phyloP scores from a whole-genome alignment of 2,797 vertebrate species.

The Anguilla megastoma region DNA sequence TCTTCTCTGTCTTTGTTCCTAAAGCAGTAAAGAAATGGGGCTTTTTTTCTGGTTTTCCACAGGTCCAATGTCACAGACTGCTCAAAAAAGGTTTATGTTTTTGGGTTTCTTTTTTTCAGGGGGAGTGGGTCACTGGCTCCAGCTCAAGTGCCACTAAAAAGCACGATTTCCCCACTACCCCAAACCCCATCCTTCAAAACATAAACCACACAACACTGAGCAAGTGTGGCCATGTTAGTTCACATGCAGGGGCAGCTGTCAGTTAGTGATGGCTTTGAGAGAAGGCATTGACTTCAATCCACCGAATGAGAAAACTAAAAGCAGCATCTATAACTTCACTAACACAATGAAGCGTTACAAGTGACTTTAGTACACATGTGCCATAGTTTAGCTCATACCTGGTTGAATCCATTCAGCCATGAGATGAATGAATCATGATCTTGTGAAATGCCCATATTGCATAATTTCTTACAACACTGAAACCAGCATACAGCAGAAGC shows the following conservation, averaged over 20 bases:
- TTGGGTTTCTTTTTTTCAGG: neutral
- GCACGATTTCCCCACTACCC: neutral
- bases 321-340: neutral
- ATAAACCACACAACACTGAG: neutral
- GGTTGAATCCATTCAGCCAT: neutral
- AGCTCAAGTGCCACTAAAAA: constrained; percentile 32
- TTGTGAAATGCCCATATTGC: neutral
- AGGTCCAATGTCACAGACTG: constrained; percentile 41
- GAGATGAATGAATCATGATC: neutral
- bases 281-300: neutral
- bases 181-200: neutral
- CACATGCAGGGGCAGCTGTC: neutral
- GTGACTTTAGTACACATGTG: neutral
- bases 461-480: neutral
- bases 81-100: constrained; percentile 43
- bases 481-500: neutral
- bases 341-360: neutral
- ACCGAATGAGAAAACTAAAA: neutral
- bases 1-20: constrained; percentile 49
- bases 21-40: constrained; percentile 41
- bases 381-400: neutral
- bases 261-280: neutral
- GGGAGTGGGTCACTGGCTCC: constrained; percentile 42
- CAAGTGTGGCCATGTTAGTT: constrained; percentile 15
- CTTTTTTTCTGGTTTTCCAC: constrained; percentile 49